Conservation (phyloP, 2,888 invertebrate species). For the Catocala nupta region DNA sequence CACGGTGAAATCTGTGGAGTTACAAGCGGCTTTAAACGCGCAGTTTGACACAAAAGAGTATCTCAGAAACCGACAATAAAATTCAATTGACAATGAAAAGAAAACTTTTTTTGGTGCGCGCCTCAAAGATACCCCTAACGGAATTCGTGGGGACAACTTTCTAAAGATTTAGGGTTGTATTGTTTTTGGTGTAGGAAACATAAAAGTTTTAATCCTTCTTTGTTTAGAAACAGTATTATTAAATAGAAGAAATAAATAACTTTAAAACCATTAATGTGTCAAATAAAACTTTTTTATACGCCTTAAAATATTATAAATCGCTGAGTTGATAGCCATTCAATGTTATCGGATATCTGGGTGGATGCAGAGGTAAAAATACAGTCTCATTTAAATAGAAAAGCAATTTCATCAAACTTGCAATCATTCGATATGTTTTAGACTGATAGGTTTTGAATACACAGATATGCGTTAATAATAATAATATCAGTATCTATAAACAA, state of each 20-base stretch:
- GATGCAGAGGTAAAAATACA: neutral
- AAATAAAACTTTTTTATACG: slow-evolving; percentile 18
- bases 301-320: neutral
- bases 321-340: neutral
- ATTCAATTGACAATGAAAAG: slow-evolving; percentile 85
- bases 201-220: slow-evolving; percentile 67
- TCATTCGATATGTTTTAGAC: neutral
- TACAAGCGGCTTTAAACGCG: slow-evolving; percentile 84
- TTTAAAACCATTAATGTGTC: slow-evolving; percentile 34
- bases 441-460: neutral
- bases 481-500: neutral
- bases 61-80: slow-evolving; percentile 86
- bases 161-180: slow-evolving; percentile 77
- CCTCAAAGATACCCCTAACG: slow-evolving; percentile 80
- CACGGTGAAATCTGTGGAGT: slow-evolving; percentile 63
- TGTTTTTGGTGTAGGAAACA: slow-evolving; percentile 74
- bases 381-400: slow-evolving; percentile 7
- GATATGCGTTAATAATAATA: neutral
- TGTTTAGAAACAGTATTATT: slow-evolving; percentile 45
- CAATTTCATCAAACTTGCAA: neutral
- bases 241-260: slow-evolving; percentile 40
- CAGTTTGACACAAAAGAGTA: slow-evolving; percentile 84
- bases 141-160: slow-evolving; percentile 75
- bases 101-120: slow-evolving; percentile 67
- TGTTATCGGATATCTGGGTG: neutral